Conservation (phyloP, 2,888 invertebrate species). For the Caenorhabditis angaria region DNA sequence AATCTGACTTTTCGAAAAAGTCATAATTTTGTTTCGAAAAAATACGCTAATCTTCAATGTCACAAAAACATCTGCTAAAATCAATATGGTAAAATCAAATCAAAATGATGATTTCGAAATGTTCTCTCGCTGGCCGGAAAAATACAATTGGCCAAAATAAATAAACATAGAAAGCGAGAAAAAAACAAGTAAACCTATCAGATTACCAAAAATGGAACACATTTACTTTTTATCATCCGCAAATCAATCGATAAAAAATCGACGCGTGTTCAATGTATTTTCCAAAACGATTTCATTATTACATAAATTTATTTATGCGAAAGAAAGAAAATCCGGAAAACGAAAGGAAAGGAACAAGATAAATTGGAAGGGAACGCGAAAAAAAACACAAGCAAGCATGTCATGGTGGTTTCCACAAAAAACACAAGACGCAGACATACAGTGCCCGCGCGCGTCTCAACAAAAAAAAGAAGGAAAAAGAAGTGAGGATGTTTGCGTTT, state of each 20-base stretch:
- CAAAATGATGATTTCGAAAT: background rate
- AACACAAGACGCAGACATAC: background rate
- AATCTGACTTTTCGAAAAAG: background rate
- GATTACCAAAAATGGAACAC: constrained; percentile 3
- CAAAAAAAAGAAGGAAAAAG: no score
- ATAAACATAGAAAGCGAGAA: background rate
- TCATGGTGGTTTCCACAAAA: constrained; percentile 2
- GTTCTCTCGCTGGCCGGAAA: background rate
- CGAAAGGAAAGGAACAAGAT: background rate
- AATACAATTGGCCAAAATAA: background rate
- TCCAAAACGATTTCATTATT: background rate
- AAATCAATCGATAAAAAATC: constrained; percentile 6
- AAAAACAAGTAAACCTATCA: background rate
- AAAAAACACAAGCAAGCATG: constrained; percentile 1
- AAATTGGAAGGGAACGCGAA: background rate
- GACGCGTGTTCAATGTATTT: background rate
- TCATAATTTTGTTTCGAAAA: background rate
- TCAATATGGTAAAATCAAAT: background rate
- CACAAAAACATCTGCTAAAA: background rate
- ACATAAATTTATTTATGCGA: constrained; percentile 4
- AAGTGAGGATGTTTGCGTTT: constrained; percentile 8
- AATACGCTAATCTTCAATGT: background rate
- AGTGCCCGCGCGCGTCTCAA: constrained; percentile 5
- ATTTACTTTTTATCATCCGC: background rate
- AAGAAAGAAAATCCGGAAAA: constrained; percentile 4